These are phyloP conservation scores for Psittacara wagleri DNA, from an alignment of 2,113 vertebrate genomes.

Conservation along the genomic window DNA sequence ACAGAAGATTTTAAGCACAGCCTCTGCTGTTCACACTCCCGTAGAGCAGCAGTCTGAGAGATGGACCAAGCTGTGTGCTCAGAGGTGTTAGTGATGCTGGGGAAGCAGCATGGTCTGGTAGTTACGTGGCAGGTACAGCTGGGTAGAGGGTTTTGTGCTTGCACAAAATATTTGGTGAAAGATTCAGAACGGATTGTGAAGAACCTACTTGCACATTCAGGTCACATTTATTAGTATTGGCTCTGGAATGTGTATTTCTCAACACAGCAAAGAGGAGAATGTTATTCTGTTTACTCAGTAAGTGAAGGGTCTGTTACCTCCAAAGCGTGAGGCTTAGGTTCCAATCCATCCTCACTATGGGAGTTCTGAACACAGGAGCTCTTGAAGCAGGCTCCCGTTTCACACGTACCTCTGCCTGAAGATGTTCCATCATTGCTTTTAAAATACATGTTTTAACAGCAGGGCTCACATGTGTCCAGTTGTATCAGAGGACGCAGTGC, in stretches of 20 bases:
- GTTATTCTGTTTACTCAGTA: background rate
- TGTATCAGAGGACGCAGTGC: background rate
- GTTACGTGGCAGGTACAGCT: background rate
- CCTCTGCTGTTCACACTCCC: background rate
- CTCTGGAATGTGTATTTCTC: background rate
- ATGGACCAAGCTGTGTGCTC: accelerated
- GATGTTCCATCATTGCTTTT: background rate
- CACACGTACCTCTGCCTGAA: background rate
- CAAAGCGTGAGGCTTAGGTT: background rate
- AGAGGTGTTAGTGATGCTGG: background rate
- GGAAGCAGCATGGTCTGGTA: accelerated
- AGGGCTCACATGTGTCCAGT: background rate
- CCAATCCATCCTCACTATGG: background rate
- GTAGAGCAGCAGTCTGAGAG: background rate
- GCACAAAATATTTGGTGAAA: background rate
- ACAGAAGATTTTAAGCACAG: background rate
- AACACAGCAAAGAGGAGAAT: background rate
- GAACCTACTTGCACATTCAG: background rate
- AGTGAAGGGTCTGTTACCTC: background rate
- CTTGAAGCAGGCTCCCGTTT: background rate
- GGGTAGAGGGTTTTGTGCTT: background rate
- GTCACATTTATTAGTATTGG: background rate
- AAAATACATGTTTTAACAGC: background rate
- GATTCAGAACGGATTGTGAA: background rate
- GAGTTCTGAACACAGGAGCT: background rate